A percentile compares a stretch with the other conserved stretches of the same genome.
Conservation (phyloP, 1,140 invertebrate genomes). For the Goniozus legneri region DNA sequence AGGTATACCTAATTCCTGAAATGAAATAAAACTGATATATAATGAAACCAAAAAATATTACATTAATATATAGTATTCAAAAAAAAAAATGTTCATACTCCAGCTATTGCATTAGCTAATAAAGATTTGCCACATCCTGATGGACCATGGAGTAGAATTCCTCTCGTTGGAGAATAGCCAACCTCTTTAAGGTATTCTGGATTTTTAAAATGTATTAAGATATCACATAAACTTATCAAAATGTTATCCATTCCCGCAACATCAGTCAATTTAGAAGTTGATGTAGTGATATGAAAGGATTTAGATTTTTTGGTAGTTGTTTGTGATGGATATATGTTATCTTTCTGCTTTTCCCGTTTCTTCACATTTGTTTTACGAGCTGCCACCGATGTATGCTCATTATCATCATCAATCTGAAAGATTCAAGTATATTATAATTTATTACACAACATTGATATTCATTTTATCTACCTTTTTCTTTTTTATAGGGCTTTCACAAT, state of each 20-base stretch:
- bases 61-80: background rate
- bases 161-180: background rate
- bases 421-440: too few relatives aligned
- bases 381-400: too few relatives aligned
- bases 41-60: too few relatives aligned
- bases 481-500: background rate
- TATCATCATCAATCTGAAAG: too few relatives aligned
- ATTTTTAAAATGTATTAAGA: background rate
- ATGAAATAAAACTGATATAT: constrained; percentile 6
- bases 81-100: background rate
- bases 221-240: background rate
- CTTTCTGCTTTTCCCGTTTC: constrained; percentile 1
- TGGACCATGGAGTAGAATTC: too few relatives aligned
- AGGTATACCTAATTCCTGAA: constrained; percentile 66
- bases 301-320: too few relatives aligned
- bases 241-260: too few relatives aligned
- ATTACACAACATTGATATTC: background rate
- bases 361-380: too few relatives aligned
- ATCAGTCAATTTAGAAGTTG: too few relatives aligned
- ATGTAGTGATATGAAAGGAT: too few relatives aligned
- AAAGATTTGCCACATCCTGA: too few relatives aligned
- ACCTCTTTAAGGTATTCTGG: background rate
- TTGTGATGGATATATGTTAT: too few relatives aligned
- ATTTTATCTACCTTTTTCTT: background rate
- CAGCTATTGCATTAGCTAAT: background rate